These are phyloP conservation scores for Gymnoscopelus microlampas DNA, from an alignment of 2,797 vertebrate species.

Conservation along the genomic window DNA sequence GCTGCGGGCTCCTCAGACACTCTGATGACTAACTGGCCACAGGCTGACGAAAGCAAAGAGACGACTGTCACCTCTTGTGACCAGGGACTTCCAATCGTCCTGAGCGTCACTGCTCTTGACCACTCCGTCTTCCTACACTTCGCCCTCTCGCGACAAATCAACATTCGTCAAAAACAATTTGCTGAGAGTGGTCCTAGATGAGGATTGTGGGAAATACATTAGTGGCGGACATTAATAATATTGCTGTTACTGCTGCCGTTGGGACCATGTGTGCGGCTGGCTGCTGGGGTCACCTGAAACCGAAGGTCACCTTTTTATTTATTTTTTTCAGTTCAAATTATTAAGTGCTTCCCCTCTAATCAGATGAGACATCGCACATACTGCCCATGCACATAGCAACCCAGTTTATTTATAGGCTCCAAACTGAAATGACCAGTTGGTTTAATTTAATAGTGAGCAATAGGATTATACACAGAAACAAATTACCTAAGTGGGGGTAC, in stretches of 20 bases:
- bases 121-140: constrained; percentile 19
- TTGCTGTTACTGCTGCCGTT: constrained; percentile 51
- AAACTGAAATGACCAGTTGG: constrained; percentile 86
- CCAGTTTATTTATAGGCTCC: constrained; percentile 83
- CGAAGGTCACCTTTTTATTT: constrained; percentile 78
- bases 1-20: constrained; percentile 24
- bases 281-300: constrained; percentile 77
- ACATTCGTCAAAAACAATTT: constrained; percentile 77
- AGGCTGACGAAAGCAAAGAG: constrained; percentile 48
- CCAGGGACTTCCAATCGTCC: constrained; percentile 10
- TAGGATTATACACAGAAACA: constrained; percentile 86
- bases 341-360: constrained; percentile 85
- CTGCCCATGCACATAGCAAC: constrained; percentile 78
- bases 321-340: constrained; percentile 78
- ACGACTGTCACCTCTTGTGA: constrained; percentile 42
- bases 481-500: constrained; percentile 88
- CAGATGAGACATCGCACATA: constrained; percentile 81
- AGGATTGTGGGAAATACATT: constrained; percentile 72
- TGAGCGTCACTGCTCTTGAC: constrained; percentile 27
- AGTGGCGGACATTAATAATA: constrained; percentile 78
- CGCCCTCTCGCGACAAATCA: constrained; percentile 51
- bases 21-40: constrained; percentile 40
- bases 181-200: constrained; percentile 67
- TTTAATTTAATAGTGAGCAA: constrained; percentile 87
- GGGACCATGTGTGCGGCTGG: constrained; percentile 75